These are phyloP conservation scores for Tenthredo distinguenda DNA, from an alignment of 2,888 invertebrate genomes.

Conservation along the genomic window DNA sequence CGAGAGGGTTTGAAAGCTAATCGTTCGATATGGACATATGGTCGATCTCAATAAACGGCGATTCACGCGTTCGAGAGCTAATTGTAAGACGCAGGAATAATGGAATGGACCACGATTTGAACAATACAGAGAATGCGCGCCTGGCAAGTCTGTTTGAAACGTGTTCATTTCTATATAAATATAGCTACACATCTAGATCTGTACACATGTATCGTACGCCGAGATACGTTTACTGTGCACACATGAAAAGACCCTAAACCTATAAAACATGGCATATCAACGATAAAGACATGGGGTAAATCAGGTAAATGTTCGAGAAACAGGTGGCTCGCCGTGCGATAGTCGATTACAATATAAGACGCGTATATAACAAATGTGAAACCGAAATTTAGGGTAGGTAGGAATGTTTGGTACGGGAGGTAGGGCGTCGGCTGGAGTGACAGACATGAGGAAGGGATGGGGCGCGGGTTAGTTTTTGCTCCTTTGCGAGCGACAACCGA, in stretches of 20 bases:
- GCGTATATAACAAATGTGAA: slow-evolving; percentile 19
- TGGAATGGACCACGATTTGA: not conserved
- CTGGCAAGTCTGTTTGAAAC: not conserved
- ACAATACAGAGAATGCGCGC: not conserved
- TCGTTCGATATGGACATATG: not conserved
- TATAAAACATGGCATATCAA: not conserved
- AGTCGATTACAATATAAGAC: not conserved
- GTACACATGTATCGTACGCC: not conserved
- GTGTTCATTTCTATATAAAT: not conserved
- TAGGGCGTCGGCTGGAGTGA: not conserved
- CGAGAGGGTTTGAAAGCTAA: not conserved
- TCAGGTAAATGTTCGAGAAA: not conserved
- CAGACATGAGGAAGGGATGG: not conserved
- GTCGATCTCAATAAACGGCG: not conserved
- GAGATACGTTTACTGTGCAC: not conserved
- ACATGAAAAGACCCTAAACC: not conserved
- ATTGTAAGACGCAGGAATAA: not conserved
- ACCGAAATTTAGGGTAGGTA: slow-evolving; percentile 13
- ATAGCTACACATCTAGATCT: not conserved
- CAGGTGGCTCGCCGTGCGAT: slow-evolving; percentile 2
- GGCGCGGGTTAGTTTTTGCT: slow-evolving; percentile 59
- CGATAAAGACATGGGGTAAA: not conserved
- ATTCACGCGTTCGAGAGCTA: not conserved
- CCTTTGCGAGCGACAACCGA: slow-evolving; percentile 59
- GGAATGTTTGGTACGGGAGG: not conserved